These are phyloP conservation scores for Dynastes tityus DNA, from an alignment of 2,888 invertebrate genomes.

Conservation along the genomic window DNA sequence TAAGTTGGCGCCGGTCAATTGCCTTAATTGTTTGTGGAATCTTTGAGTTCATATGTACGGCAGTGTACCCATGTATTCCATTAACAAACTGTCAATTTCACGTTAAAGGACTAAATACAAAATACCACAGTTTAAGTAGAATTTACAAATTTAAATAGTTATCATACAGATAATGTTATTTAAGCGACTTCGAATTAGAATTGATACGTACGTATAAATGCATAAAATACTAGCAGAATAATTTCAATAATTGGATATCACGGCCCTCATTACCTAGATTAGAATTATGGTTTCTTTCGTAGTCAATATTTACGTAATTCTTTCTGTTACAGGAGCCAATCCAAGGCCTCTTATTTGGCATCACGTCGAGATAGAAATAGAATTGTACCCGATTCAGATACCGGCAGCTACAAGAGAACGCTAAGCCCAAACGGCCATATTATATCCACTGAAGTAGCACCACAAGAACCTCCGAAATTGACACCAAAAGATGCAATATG, in stretches of 20 bases:
- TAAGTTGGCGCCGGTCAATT: constrained; percentile 32
- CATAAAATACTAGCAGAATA: too few relatives aligned
- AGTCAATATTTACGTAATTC: too few relatives aligned
- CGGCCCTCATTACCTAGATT: too few relatives aligned
- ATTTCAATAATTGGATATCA: too few relatives aligned
- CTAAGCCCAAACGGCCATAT: constrained; percentile 78
- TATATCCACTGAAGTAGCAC: constrained; percentile 56
- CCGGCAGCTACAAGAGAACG: constrained; percentile 83
- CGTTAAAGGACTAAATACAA: too few relatives aligned
- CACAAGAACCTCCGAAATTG: constrained; percentile 59
- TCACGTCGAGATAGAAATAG: constrained; percentile 80
- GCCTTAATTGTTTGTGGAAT: constrained; percentile 13
- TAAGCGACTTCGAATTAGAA: too few relatives aligned
- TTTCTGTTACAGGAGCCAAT: constrained; percentile 76
- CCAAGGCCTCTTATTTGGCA: constrained; percentile 85
- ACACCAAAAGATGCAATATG: constrained; percentile 64
- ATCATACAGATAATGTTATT: too few relatives aligned
- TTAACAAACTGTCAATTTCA: too few relatives aligned
- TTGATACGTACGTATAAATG: too few relatives aligned
- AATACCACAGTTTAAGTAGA: too few relatives aligned
- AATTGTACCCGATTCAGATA: constrained; percentile 79
- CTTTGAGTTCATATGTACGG: background rate
- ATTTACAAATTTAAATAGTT: too few relatives aligned
- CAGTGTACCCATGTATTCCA: too few relatives aligned
- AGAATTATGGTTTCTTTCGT: background rate